Percentiles rank a stretch among this genome's conserved stretches.
These are phyloP conservation scores for Zaprionus lineosus DNA, from an alignment of 2,888 invertebrate genomes.

Conservation along the genomic window DNA sequence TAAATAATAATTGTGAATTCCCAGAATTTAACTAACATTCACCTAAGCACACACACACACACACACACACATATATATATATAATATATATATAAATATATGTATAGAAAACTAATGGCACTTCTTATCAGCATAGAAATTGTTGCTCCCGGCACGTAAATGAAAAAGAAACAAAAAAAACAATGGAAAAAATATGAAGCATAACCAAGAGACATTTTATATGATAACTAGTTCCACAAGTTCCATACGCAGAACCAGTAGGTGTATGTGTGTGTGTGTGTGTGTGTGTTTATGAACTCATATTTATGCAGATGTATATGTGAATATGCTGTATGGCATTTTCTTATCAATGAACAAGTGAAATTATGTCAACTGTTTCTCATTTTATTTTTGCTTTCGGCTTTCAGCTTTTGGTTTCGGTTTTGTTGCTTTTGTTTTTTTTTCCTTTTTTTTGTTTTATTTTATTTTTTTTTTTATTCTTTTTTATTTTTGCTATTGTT, in stretches of 20 bases:
- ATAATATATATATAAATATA: neutral
- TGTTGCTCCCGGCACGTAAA: slow-evolving; percentile 35
- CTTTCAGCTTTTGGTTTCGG: no score
- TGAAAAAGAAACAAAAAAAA: slow-evolving; percentile 3
- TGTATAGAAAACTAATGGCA: neutral
- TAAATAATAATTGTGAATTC: slow-evolving; percentile 40
- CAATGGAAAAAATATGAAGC: slow-evolving; percentile 5
- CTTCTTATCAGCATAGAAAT: slow-evolving; percentile 26
- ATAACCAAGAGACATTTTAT: slow-evolving; percentile 4
- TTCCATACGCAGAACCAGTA: slow-evolving; percentile 15
- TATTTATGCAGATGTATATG: no score
- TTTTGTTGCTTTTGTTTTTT: no score
- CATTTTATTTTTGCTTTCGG: neutral
- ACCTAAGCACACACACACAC: neutral
- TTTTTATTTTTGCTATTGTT: neutral
- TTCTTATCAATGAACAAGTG: slow-evolving; percentile 39
- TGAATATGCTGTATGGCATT: slow-evolving; percentile 17
- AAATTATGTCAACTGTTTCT: slow-evolving; percentile 44
- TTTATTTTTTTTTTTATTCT: no score
- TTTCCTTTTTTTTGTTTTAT: neutral
- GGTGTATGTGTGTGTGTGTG: no score
- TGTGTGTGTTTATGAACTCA: no score
- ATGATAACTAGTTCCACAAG: slow-evolving; percentile 30
- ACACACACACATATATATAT: slow-evolving; percentile 1
- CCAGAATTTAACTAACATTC: slow-evolving; percentile 30